Evolutionary conservation across 2,888 invertebrate genomes (phyloP).

Genomic region (Silvanus unidentatus): DNA sequence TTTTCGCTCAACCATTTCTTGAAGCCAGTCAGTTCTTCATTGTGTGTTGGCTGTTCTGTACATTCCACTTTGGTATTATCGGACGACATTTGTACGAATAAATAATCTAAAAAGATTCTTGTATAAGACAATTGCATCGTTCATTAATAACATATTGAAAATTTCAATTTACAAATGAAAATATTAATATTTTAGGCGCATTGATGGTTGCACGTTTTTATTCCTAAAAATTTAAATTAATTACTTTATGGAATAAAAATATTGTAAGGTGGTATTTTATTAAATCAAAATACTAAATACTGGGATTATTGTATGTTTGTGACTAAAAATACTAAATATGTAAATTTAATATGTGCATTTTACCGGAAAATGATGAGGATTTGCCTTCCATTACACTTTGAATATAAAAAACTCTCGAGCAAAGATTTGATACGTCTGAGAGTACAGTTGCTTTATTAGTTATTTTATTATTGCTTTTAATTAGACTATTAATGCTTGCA

Average conservation of each 20-base stretch:
- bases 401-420: neutral
- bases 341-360: too few relatives aligned
- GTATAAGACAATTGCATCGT: neutral
- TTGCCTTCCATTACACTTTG: conserved; percentile 2
- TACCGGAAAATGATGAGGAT: conserved; percentile 3
- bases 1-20: conserved; percentile 69
- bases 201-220: too few relatives aligned
- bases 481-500: too few relatives aligned
- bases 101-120: conserved; percentile 61
- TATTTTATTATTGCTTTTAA: too few relatives aligned
- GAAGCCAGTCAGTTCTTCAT: conserved; percentile 60
- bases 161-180: too few relatives aligned
- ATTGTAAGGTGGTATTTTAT: neutral
- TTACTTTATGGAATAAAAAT: neutral
- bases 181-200: too few relatives aligned
- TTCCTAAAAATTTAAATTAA: neutral
- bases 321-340: neutral
- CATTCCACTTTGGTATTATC: conserved; percentile 44
- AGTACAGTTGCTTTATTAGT: too few relatives aligned
- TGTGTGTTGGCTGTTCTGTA: conserved; percentile 47
- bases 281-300: neutral
- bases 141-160: neutral
- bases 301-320: neutral
- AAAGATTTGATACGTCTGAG: too few relatives aligned
- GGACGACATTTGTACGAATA: conserved; percentile 75